These are phyloP conservation scores for Muraenolepis orangiensis DNA, from an alignment of 2,797 vertebrate genomes.

Conservation along the genomic window DNA sequence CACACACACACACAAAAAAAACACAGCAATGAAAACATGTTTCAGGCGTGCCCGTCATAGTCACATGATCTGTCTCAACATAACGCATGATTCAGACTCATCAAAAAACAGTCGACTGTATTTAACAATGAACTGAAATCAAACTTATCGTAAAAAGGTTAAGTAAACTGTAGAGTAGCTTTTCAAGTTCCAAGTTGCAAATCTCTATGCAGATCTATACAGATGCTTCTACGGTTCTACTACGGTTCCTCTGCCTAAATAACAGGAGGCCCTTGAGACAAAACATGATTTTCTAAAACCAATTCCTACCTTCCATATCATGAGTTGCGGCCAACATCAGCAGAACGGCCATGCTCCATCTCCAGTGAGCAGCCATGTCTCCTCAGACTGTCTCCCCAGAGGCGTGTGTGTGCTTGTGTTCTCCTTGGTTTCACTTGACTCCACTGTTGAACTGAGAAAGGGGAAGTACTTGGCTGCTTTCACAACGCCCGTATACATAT, in stretches of 20 bases:
- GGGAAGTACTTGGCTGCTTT: conserved; percentile 25
- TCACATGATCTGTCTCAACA: background rate
- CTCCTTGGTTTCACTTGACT: background rate
- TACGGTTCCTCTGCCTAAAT: background rate
- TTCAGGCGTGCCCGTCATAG: background rate
- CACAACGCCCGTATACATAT: conserved; percentile 34
- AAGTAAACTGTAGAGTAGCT: background rate
- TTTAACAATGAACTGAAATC: background rate
- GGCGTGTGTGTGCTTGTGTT: conserved; percentile 11
- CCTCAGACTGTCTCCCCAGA: conserved; percentile 27
- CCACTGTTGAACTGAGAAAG: conserved; percentile 38
- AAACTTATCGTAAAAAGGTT: background rate
- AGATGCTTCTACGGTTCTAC: background rate
- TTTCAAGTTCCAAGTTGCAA: background rate
- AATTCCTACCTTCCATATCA: conserved; percentile 54
- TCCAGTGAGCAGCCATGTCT: conserved; percentile 32
- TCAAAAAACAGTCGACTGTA: background rate
- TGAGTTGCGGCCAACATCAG: conserved; percentile 29
- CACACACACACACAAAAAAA: background rate
- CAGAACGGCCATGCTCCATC: conserved; percentile 31
- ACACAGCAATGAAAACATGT: background rate
- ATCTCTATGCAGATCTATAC: background rate
- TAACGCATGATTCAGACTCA: background rate
- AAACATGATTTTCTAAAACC: background rate
- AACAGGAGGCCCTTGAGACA: background rate